phyloP scores from a whole-genome alignment of 2,888 invertebrate genomes.

The Trichopria drosophilae region DNA sequence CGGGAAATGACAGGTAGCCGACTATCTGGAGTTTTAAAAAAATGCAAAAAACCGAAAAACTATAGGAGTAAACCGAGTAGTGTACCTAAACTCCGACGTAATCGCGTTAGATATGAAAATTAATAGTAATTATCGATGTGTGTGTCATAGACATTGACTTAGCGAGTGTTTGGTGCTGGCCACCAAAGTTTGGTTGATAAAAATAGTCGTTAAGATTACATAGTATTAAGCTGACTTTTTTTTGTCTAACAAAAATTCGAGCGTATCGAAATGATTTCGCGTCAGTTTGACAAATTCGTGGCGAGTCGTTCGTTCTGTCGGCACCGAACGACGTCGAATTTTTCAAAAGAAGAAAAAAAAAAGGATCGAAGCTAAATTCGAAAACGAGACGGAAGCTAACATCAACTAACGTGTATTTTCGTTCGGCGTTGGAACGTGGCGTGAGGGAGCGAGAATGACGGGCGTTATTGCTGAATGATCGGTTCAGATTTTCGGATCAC shows the following conservation, averaged over 20 bases:
- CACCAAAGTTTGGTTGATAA: constrained; percentile 48
- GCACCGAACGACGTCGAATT: constrained; percentile 9
- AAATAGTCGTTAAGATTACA: constrained; percentile 43
- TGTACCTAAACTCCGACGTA: constrained; percentile 44
- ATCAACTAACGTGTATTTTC: too few species aligned
- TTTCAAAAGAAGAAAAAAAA: constrained; percentile 5
- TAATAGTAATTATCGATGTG: constrained; percentile 48
- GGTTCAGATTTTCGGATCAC: too few species aligned
- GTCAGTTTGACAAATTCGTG: too few species aligned
- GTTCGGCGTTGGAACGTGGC: too few species aligned
- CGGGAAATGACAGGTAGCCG: too few species aligned
- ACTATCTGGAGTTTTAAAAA: too few species aligned
- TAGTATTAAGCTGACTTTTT: constrained; percentile 41
- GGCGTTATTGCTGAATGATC: too few species aligned
- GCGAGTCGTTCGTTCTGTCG: too few species aligned
- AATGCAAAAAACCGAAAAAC: constrained; percentile 22
- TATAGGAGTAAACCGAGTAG: constrained; percentile 34
- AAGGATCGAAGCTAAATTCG: constrained; percentile 3
- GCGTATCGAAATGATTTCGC: too few species aligned
- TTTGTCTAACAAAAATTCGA: constrained; percentile 3
- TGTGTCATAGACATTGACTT: constrained; percentile 57
- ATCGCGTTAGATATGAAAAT: constrained; percentile 41
- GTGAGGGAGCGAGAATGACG: too few species aligned
- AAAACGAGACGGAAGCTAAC: too few species aligned
- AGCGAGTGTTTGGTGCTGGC: constrained; percentile 57